Evolutionary conservation across 2,797 vertebrate genomes (phyloP).

Genomic region (Pteropus rufus): DNA sequence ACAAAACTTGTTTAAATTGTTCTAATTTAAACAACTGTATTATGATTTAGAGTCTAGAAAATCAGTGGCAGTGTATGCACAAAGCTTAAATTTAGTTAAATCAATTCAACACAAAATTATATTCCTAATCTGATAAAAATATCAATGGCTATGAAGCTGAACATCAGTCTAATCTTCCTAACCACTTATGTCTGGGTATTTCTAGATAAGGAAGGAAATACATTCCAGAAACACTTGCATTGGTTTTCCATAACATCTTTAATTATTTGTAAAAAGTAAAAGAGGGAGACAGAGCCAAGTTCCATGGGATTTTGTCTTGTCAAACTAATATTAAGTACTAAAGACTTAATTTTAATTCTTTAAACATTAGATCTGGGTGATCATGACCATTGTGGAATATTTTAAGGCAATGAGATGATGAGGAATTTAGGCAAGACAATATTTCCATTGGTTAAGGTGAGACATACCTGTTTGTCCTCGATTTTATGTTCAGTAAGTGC

Average conservation of each 20-base stretch:
- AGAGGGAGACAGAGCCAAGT: neutral
- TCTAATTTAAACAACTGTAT: neutral
- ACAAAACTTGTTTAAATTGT: neutral
- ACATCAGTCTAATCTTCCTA: neutral
- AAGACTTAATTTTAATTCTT: neutral
- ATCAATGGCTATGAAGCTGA: neutral
- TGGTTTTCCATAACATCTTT: neutral
- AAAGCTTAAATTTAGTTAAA: neutral
- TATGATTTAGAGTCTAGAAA: neutral
- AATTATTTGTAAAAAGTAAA: neutral
- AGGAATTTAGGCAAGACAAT: neutral
- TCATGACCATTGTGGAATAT: neutral
- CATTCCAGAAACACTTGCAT: neutral
- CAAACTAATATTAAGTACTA: neutral
- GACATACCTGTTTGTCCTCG: neutral
- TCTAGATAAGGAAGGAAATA: neutral
- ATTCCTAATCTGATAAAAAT: neutral
- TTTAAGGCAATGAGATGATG: neutral
- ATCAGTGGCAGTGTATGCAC: neutral
- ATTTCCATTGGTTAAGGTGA: neutral
- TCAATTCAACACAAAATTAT: neutral
- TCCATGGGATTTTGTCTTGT: neutral
- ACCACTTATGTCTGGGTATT: neutral
- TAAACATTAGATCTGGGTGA: neutral
- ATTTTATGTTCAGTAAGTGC: neutral